Conservation (phyloP, 2,113 vertebrate species). For the Cottus gobio region DNA sequence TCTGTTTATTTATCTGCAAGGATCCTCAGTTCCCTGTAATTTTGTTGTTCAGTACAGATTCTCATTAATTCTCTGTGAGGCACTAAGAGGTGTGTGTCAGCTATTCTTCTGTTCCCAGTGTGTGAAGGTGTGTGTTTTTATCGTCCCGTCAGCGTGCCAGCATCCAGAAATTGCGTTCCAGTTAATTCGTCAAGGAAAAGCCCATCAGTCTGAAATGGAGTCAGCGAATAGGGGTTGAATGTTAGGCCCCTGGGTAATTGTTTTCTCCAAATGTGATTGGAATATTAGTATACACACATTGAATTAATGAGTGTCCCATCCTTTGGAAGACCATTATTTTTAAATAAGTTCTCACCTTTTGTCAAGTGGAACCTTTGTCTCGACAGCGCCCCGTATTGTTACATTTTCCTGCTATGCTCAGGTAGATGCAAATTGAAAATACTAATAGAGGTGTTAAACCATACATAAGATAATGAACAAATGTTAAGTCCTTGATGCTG, state of each 20-base stretch:
- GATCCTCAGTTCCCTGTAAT: neutral
- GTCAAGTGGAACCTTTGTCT: constrained; percentile 41
- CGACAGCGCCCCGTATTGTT: neutral
- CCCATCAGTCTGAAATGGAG: constrained; percentile 26
- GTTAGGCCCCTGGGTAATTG: constrained; percentile 35
- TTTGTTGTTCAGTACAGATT: constrained; percentile 4
- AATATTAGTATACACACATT: constrained; percentile 34
- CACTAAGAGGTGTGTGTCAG: constrained; percentile 3
- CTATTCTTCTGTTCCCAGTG: neutral
- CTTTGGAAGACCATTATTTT: constrained; percentile 42
- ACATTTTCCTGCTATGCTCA: constrained; percentile 44
- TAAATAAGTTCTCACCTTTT: constrained; percentile 51
- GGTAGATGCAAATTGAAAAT: constrained; percentile 52
- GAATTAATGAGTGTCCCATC: constrained; percentile 32
- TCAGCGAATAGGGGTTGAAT: constrained; percentile 23
- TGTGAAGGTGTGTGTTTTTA: neutral
- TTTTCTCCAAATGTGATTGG: constrained; percentile 45
- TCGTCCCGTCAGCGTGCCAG: neutral
- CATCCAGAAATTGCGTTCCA: constrained; percentile 17
- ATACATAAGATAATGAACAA: constrained; percentile 30
- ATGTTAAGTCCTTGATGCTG: constrained; percentile 16
- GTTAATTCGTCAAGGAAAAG: constrained; percentile 24
- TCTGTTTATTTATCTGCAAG: constrained; percentile 18
- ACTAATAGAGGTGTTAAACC: constrained; percentile 42
- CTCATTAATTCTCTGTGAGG: constrained; percentile 36